Conservation (phyloP, 1,140 invertebrate species). For the Drosophila subobscura region DNA sequence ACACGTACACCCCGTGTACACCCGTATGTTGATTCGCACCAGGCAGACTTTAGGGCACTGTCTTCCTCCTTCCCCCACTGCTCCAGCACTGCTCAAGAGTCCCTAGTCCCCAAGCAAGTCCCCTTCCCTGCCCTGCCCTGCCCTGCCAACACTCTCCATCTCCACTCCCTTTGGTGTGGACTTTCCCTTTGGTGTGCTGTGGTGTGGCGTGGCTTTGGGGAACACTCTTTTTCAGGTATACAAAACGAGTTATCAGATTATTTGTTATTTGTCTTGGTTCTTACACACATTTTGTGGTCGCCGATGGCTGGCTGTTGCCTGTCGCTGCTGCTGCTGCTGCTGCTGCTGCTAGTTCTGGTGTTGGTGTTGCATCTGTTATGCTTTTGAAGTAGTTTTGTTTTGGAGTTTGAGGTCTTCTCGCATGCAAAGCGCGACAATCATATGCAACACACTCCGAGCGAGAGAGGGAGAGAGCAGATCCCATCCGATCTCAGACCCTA, state of each 20-base stretch:
- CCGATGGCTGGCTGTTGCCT: constrained; percentile 20
- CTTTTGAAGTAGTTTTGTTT: constrained; percentile 68
- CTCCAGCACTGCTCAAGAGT: neutral
- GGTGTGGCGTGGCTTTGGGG: constrained; percentile 1
- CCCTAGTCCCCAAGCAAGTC: neutral
- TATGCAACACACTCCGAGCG: constrained; percentile 26
- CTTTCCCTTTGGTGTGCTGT: constrained; percentile 63
- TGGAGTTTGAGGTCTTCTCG: constrained; percentile 62
- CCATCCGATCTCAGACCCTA: constrained; percentile 29
- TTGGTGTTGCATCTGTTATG: constrained; percentile 35
- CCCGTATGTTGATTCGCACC: constrained; percentile 53
- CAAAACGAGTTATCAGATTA: constrained; percentile 83
- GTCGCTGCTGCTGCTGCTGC: constrained; percentile 16
- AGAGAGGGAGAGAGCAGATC: no score
- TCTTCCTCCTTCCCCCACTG: constrained; percentile 24
- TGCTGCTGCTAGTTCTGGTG: constrained; percentile 4
- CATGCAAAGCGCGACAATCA: constrained; percentile 74
- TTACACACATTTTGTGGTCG: constrained; percentile 38
- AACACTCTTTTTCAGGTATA: constrained; percentile 61
- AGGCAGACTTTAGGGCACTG: constrained; percentile 78
- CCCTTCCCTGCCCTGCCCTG: neutral
- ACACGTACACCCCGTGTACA: constrained; percentile 4
- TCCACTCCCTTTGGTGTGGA: constrained; percentile 29
- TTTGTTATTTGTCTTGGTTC: constrained; percentile 77
- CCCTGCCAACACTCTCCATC: neutral